These are phyloP conservation scores for Cremastinae sp. DNA, from an alignment of 2,888 invertebrate species.

Conservation along the genomic window DNA sequence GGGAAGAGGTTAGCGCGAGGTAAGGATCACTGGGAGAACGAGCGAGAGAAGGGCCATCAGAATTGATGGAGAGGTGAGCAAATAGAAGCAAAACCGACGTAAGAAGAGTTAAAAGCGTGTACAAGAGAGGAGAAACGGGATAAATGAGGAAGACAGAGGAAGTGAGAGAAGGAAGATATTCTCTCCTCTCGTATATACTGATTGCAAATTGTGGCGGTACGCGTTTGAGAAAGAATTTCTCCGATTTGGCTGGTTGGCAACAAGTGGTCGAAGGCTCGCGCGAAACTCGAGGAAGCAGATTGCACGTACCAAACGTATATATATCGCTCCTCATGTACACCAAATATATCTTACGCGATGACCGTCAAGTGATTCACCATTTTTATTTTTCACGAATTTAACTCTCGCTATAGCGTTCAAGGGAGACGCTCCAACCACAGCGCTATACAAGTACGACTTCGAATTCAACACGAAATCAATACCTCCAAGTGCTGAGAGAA, in stretches of 20 bases:
- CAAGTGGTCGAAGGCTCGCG: conserved; percentile 53
- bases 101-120: neutral
- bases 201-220: conserved; percentile 58
- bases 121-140: neutral
- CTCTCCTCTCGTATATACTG: too few relatives aligned
- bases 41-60: conserved; percentile 33
- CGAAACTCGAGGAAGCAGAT: conserved; percentile 16
- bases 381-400: too few relatives aligned
- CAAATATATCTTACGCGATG: too few relatives aligned
- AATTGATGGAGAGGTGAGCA: conserved; percentile 16
- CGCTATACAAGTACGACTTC: too few relatives aligned
- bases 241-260: conserved; percentile 37
- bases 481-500: too few relatives aligned
- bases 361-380: too few relatives aligned
- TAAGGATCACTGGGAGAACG: conserved; percentile 24
- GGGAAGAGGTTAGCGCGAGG: conserved; percentile 41
- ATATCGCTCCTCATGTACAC: conserved; percentile 1
- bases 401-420: too few relatives aligned
- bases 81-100: conserved; percentile 12
- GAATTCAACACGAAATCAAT: too few relatives aligned
- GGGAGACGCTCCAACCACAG: too few relatives aligned
- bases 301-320: neutral
- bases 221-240: conserved; percentile 44
- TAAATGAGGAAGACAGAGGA: neutral
- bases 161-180: conserved; percentile 28